Evolutionary conservation across 2,888 invertebrate species (phyloP), one percentile per base, ranked within the genome.

Genomic region (Diplazon laetatorius): DNA sequence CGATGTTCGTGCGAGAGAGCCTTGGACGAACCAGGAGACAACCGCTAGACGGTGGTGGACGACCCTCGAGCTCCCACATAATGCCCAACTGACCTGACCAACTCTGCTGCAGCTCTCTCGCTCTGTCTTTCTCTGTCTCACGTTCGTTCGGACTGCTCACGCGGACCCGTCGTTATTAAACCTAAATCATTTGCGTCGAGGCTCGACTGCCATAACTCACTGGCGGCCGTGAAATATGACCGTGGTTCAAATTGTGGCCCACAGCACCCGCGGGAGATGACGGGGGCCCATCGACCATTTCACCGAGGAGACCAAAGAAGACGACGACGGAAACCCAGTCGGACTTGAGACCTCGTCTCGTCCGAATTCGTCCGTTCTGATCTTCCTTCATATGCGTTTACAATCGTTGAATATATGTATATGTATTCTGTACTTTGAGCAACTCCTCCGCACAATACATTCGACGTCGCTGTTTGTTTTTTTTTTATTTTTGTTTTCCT

Each of bases 121-220:
- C 22, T 14, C 16, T 52, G 20, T 44, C 18, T 16, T 59, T 57
- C 30, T 30, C 30, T 2, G 30, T 30, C 30, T 2, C 30, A 30
- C 66, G 12, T 42, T 55, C 48, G 46, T 44, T 63, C 68, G 55
- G 59, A 9, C 39, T 39, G 52, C 37, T 25, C 52, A 50, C 71
- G 52, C 76, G 83, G 85, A 78, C 60, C 78, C 79, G 86, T 86
- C 89, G 87, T 90, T 90, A 90, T 90, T 90, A 90, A 90, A 89
- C 89, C 89, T 90, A 90, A 90, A 90, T 90, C 90, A 90, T 89
- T 87, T 85, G 86, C 87, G 87, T 88, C 86, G 86, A 83, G 85
- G 83, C 80, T 82, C 81, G 83, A 72, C 86, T 84, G 87, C 89
- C 87, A 89, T 90, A 90, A 90, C 87, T 90, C 88, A 88, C 85